A percentile compares a stretch with the other conserved stretches of the same genome.
phyloP scores from a whole-genome alignment of 2,888 invertebrate species.

The Dyspetes luteomarginatus region DNA sequence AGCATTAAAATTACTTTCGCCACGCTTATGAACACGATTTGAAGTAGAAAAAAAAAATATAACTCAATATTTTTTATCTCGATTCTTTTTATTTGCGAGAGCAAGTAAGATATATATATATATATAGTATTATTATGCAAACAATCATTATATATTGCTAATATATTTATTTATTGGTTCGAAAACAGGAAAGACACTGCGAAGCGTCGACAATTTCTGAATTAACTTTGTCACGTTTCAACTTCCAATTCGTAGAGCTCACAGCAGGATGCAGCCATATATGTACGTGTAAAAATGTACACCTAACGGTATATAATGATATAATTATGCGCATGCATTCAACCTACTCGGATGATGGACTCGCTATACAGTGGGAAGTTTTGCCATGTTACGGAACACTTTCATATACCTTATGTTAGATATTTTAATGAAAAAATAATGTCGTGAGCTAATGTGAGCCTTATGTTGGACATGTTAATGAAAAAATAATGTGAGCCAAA shows the following conservation, averaged over 20 bases:
- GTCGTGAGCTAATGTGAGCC: background rate
- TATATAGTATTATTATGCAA: too few relatives aligned
- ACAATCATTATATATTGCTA: background rate
- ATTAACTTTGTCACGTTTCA: conserved; percentile 36
- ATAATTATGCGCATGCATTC: conserved; percentile 26
- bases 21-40: background rate
- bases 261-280: conserved; percentile 33
- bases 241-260: background rate
- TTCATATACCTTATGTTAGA: background rate
- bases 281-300: conserved; percentile 24
- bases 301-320: conserved; percentile 39
- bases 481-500: too few relatives aligned
- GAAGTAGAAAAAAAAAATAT: background rate
- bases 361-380: conserved; percentile 13
- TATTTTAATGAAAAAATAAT: too few relatives aligned
- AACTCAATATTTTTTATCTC: background rate
- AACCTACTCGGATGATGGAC: background rate
- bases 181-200: background rate
- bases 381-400: conserved; percentile 2
- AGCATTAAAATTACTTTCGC: conserved; percentile 3
- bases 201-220: background rate
- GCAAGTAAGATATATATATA: background rate
- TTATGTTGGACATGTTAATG: too few relatives aligned
- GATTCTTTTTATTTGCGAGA: background rate
- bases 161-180: background rate